Conservation (phyloP, 2,113 vertebrate species). For the human (Homo sapiens) region GRCh38 chr3:47369001-47369500, state of each 20-base stretch:
- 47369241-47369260: not conserved
- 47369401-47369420: not conserved
- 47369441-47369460: not conserved
- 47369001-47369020: not conserved
- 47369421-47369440: not conserved
- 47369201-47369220: not conserved
- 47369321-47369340: not conserved
- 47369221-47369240: not conserved
- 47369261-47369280: not conserved
- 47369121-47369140: not conserved
- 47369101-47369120: not conserved
- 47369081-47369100: not conserved
- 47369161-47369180: not conserved
- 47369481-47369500: not conserved
- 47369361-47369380: not conserved
- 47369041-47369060: not conserved
- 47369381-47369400: not conserved
- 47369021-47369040: not conserved
- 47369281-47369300: not conserved
- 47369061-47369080: not conserved
- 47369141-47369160: not conserved
- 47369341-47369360: not conserved
- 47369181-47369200: not conserved
- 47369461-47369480: not conserved
- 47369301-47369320: not conserved